Evolutionary conservation across 2,113 vertebrate species (phyloP).

Genomic region (Aphyosemion australe): DNA sequence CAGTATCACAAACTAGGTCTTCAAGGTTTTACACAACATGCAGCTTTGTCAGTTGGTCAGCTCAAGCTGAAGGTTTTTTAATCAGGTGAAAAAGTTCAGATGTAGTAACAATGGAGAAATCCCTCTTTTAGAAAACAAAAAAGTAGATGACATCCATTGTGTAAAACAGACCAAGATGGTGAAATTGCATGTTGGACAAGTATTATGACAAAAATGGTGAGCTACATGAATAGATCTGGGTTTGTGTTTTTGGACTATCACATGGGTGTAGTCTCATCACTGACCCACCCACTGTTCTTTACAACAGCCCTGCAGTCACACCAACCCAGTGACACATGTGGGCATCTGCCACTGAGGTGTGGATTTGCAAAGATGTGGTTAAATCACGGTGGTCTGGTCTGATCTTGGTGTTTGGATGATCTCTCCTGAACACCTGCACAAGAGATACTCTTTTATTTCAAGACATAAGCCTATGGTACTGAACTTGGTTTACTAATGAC

Average conservation of each 20-base stretch:
- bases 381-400: background rate
- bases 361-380: slow-evolving; percentile 23
- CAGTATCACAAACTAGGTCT: slow-evolving; percentile 5
- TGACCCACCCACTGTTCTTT: slow-evolving; percentile 17
- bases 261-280: slow-evolving; percentile 29
- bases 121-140: background rate
- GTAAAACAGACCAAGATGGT: background rate
- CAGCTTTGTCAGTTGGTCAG: no score
- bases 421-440: no score
- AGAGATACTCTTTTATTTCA: no score
- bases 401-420: no score
- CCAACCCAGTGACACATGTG: slow-evolving; percentile 39
- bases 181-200: background rate
- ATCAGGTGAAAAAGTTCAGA: background rate
- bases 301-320: slow-evolving; percentile 46
- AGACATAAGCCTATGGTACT: no score
- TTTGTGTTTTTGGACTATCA: slow-evolving; percentile 4
- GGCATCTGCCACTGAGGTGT: slow-evolving; percentile 29
- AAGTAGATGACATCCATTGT: background rate
- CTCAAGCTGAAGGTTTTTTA: background rate
- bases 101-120: background rate
- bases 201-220: background rate
- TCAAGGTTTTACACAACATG: background rate
- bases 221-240: no score
- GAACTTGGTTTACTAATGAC: no score